Percentiles rank a stretch among this genome's conserved stretches.
phyloP scores from a whole-genome alignment of 1,140 invertebrate genomes.

The Rhynchophorus ferrugineus region DNA sequence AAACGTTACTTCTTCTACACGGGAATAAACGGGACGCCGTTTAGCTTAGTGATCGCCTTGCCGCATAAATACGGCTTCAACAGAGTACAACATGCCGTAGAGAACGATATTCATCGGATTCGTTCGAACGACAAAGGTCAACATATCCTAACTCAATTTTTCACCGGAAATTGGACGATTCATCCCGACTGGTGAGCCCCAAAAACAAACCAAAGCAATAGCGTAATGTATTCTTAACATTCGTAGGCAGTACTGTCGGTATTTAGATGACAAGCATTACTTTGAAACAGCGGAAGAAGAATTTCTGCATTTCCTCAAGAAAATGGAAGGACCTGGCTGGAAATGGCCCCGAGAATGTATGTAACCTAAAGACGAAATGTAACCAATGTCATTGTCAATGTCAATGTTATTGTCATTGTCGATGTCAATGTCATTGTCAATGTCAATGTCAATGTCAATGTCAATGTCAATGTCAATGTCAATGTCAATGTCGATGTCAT shows the following conservation, averaged over 20 bases:
- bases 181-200: conserved; percentile 76
- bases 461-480: no score
- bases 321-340: conserved; percentile 65
- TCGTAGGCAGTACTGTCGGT: conserved; percentile 33
- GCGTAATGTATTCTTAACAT: neutral
- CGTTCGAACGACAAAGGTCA: conserved; percentile 49
- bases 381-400: no score
- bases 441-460: no score
- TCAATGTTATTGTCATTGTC: no score
- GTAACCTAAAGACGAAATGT: neutral
- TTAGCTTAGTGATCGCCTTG: conserved; percentile 62
- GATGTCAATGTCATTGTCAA: no score
- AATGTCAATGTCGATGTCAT: no score
- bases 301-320: conserved; percentile 66
- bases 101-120: conserved; percentile 56
- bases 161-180: conserved; percentile 74
- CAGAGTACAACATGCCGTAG: conserved; percentile 59
- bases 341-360: conserved; percentile 60
- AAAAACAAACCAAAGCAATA: neutral
- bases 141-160: conserved; percentile 51
- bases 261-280: conserved; percentile 49
- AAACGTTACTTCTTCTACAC: conserved; percentile 60
- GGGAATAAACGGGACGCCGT: conserved; percentile 59
- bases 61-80: conserved; percentile 63
- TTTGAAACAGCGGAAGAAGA: conserved; percentile 64